phyloP scores from a whole-genome alignment of 1,140 invertebrate genomes.

The Drosophila erecta region DNA sequence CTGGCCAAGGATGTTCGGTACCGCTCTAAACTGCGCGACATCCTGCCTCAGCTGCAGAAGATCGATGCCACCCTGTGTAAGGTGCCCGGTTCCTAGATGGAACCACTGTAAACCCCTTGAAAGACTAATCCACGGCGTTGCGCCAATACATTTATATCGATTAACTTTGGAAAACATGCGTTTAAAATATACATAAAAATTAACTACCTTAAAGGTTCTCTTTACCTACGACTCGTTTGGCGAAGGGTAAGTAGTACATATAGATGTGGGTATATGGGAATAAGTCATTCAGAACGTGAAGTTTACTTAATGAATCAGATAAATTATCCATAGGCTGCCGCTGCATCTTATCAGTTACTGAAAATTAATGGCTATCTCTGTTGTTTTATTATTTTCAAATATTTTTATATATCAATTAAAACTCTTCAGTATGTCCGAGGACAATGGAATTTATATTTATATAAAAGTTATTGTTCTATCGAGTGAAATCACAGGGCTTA shows the following conservation, averaged over 20 bases:
- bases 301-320: background rate
- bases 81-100: slow-evolving; percentile 72
- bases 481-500: slow-evolving; percentile 21
- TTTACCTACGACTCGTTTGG: background rate
- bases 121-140: slow-evolving; percentile 34
- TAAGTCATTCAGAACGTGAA: background rate
- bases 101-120: slow-evolving; percentile 7
- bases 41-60: slow-evolving; percentile 94
- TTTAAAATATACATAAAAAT: slow-evolving; percentile 32
- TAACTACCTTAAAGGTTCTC: background rate
- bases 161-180: slow-evolving; percentile 24
- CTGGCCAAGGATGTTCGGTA: slow-evolving; percentile 94
- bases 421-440: background rate
- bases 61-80: slow-evolving; percentile 97
- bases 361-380: no score
- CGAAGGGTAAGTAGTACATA: no score
- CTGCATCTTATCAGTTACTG: background rate
- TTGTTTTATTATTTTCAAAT: no score
- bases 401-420: no score
- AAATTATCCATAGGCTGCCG: background rate
- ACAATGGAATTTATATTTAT: background rate
- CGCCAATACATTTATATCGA: slow-evolving; percentile 26
- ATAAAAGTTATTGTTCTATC: slow-evolving; percentile 5
- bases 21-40: slow-evolving; percentile 95
- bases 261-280: background rate